phyloP scores from a whole-genome alignment of 1,140 invertebrate species.

The Trachymyrmex cornetzi region DNA sequence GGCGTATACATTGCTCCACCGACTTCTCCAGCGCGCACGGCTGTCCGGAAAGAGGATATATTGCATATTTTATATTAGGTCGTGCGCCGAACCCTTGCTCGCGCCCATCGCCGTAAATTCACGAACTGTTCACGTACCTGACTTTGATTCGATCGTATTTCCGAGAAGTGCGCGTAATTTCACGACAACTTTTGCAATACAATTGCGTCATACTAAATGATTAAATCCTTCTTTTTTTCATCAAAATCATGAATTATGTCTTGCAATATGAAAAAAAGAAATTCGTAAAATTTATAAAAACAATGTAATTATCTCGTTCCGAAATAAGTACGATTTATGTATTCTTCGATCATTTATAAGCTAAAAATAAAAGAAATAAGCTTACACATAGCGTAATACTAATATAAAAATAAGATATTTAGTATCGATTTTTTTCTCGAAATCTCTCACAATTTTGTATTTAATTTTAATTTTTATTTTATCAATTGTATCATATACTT shows the following conservation, averaged over 20 bases:
- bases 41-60: conserved; percentile 58
- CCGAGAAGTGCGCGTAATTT: conserved; percentile 36
- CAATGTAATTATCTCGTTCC: neutral
- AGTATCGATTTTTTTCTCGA: neutral
- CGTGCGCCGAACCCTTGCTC: conserved; percentile 52
- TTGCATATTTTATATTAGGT: conserved; percentile 62
- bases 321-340: too few species aligned
- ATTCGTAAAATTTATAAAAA: too few species aligned
- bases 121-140: conserved; percentile 38
- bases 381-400: neutral
- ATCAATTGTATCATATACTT: neutral
- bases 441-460: neutral
- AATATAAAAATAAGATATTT: neutral
- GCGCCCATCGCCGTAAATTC: conserved; percentile 49
- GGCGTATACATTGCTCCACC: conserved; percentile 17
- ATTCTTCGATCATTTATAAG: too few species aligned
- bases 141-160: conserved; percentile 61
- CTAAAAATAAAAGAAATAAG: too few species aligned
- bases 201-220: neutral
- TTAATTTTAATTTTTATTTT: neutral
- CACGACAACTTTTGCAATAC: conserved; percentile 15
- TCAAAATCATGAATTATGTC: neutral
- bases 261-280: too few species aligned
- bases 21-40: conserved; percentile 22
- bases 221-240: neutral